These are phyloP conservation scores for Tetramorium simillimum DNA, from an alignment of 1,140 invertebrate genomes.

Conservation along the genomic window DNA sequence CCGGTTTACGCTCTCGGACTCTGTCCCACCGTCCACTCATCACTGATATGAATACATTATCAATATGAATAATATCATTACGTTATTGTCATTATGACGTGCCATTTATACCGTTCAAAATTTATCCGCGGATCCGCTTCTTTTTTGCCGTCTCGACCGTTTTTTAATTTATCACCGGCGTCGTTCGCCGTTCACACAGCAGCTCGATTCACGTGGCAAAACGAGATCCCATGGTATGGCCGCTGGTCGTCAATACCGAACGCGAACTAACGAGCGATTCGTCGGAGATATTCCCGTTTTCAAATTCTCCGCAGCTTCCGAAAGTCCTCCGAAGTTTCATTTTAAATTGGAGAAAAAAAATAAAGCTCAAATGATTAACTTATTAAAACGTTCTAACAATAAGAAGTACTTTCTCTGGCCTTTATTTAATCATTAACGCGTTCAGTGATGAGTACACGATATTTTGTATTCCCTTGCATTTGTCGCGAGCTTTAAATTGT, in stretches of 20 bases:
- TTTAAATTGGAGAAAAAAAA: background rate
- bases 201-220: background rate
- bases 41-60: conserved; percentile 22
- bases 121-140: background rate
- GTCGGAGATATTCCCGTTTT: background rate
- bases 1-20: conserved; percentile 69
- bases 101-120: background rate
- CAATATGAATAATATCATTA: background rate
- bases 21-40: conserved; percentile 44
- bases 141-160: background rate
- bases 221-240: background rate
- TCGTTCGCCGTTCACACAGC: background rate
- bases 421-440: background rate
- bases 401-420: background rate
- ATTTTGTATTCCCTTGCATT: background rate
- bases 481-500: background rate
- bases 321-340: background rate
- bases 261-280: background rate
- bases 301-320: background rate
- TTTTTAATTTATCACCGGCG: background rate
- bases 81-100: background rate
- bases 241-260: background rate
- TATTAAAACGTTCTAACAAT: too few relatives aligned
- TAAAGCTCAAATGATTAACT: background rate
- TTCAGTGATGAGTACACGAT: background rate